Percentiles rank a stretch among this genome's conserved stretches.
Conservation (phyloP, 1,140 invertebrate genomes). For the Steinernema feltiae region DNA sequence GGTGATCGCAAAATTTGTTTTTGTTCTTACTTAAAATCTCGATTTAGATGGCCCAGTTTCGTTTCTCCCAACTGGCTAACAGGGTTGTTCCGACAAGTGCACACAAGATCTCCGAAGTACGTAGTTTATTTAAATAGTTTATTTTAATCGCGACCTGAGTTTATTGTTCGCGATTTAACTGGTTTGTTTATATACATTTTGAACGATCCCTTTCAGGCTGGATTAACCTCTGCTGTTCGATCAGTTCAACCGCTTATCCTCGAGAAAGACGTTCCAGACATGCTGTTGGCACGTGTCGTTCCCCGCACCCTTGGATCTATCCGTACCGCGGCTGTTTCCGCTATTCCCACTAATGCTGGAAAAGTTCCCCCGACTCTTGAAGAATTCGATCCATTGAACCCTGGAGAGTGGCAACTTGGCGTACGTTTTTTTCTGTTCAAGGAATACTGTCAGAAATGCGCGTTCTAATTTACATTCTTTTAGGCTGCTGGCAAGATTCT, state of each 20-base stretch:
- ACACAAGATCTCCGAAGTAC: conserved; percentile 4
- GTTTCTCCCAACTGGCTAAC: conserved; percentile 4
- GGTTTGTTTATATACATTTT: not conserved
- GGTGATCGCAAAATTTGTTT: not conserved
- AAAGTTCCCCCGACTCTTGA: conserved; percentile 46
- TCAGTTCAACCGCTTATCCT: not conserved
- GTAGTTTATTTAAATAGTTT: not conserved
- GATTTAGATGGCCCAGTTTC: not conserved
- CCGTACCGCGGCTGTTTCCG: conserved; percentile 25
- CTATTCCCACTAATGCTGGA: conserved; percentile 45
- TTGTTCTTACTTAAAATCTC: not conserved
- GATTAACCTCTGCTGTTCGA: not conserved
- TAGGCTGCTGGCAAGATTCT: conserved; percentile 54
- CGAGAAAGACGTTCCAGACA: conserved; percentile 10
- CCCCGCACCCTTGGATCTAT: conserved; percentile 27
- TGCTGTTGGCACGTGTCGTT: conserved; percentile 20
- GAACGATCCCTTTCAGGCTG: not conserved
- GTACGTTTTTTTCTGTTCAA: conserved; percentile 18
- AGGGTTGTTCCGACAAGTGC: not conserved
- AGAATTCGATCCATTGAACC: conserved; percentile 53
- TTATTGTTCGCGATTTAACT: not conserved
- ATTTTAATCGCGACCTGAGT: not conserved
- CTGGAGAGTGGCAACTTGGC: conserved; percentile 54
- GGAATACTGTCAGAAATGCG: too few relatives aligned
- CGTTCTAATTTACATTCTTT: conserved; percentile 1